A percentile compares a stretch with the other conserved stretches of the same genome.
These are phyloP conservation scores for Oscheius sp. DNA, from an alignment of 2,888 invertebrate species.

Conservation along the genomic window DNA sequence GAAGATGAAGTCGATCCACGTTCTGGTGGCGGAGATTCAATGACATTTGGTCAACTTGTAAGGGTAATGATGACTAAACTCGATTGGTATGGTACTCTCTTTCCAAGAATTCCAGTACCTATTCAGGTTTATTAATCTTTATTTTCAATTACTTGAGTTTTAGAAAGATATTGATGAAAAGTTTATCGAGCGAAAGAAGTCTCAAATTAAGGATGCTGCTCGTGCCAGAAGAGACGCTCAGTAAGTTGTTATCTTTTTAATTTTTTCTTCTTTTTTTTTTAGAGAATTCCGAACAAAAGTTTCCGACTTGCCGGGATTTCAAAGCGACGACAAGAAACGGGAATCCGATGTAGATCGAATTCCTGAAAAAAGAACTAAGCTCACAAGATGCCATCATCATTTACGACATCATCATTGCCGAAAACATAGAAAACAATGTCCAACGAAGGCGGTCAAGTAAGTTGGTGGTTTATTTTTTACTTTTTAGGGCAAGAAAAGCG, in stretches of 20 bases:
- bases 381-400: conserved; percentile 63
- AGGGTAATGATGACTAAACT: conserved; percentile 75
- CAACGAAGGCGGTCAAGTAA: conserved; percentile 61
- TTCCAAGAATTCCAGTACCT: conserved; percentile 97
- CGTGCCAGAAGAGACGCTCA: conserved; percentile 18
- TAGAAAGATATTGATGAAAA: conserved; percentile 69
- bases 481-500: conserved; percentile 13
- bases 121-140: conserved; percentile 75
- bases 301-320: neutral
- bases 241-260: neutral
- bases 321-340: neutral
- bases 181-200: conserved; percentile 58
- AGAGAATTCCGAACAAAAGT: neutral
- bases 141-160: conserved; percentile 21
- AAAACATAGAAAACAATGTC: conserved; percentile 65
- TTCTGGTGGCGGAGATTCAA: conserved; percentile 92
- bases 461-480: neutral
- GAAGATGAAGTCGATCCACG: conserved; percentile 85
- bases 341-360: conserved; percentile 3
- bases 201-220: conserved; percentile 26
- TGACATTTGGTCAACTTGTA: conserved; percentile 84
- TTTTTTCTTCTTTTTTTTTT: too few species aligned
- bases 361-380: conserved; percentile 13
- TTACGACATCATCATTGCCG: conserved; percentile 68
- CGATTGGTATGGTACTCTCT: conserved; percentile 98